Base-by-base conservation (phyloP, 2,797 vertebrate genomes). In the Poeciliopsis turneri region DNA sequence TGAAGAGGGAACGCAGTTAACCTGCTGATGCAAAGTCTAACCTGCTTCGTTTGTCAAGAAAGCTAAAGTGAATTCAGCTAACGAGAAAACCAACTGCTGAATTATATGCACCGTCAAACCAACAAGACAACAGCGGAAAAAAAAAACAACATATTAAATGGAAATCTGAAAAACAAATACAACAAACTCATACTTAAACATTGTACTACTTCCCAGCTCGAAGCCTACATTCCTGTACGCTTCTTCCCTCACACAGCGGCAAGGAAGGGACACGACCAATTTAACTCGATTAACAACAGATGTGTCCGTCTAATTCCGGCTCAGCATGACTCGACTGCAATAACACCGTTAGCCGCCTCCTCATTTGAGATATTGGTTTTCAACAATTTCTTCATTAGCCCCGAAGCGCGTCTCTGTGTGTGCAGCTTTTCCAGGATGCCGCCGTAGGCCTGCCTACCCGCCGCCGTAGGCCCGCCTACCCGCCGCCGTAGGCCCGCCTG, bases 201-300 rank as follows among this genome's bases (percentile, higher is more conserved):
- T 91, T 89, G 90, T 90, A 93, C 94, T 90, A 86, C 30, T 93
- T 93, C 87, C 88, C 87, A 86, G 80, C 86, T 85, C 87, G 82
- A 85, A 84, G 78, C 84, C 86, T 87, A 57, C 12, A 25, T 39
- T 66, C 64, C 64, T 64, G 23, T 53, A 28, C 4, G 25, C 81
- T 75, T 84, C 82, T 77, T 59, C 55, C 55, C 79, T 81, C 80
- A 57, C 71, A 69, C 87, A 87, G 59, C 88, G 87, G 87, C 85
- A 83, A 84, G 83, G 74, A 85, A 85, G 86, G 92, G 90, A 93
- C 91, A 91, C 90, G 86, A 94, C 88, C 87, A 90, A 89, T 89
- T 90, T 88, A 82, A 83, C 75, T 81, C 86, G 74, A 94, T 95
- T 91, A 92, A 92, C 90, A 95, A 92, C 94, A 95, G 92, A 94